Base-by-base conservation (phyloP, 2,888 invertebrate genomes). In the Hypena proboscidalis region DNA sequence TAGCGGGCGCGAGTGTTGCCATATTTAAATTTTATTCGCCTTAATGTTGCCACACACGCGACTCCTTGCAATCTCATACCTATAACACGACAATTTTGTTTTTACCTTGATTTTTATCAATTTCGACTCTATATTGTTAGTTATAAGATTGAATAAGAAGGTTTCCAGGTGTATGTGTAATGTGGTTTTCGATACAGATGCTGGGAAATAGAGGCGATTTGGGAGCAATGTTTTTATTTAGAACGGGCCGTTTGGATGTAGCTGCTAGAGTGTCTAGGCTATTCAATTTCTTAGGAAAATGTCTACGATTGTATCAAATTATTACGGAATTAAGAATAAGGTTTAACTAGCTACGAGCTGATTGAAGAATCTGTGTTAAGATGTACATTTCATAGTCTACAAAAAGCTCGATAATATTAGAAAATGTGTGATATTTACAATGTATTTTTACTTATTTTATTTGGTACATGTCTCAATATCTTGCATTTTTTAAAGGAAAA, bases 21-120 rank as follows among this genome's bases (percentile, higher is more conserved):
- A 85, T 90, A 90, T 90, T 90, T 90, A 89, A 90, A 89, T 90
- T 88, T 89, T 89, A 88, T 89, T 85, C 75, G 82, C 85, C 88
- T 88, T 89, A 90, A 89, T 88, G 88, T 88, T 81, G 78, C 88
- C 89, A 86, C 87, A 88, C 83, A 84, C 85, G 82, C 79, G 76
- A 79, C 77, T 82, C 79, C 80, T 80, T 77, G 83, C 87, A 85
- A 87, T 88, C 83, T 88, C 84, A 84, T 86, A 82, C 80, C 80
- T 79, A 80, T 79, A 80, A 79, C 71, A 63, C 68, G 56, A 58
- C 80, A 63, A 78, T 38, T 2, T 50, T 65, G 31, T 25, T 30
- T 19, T 38, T 68, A 10, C 50, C 2, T 0, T 7, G 0, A 3
- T 9, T 23, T 14, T 32, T 19, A 15, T 0, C 0, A n/a, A 4